These are phyloP conservation scores for Menura novaehollandiae DNA, from an alignment of 2,113 vertebrate genomes.

Conservation along the genomic window DNA sequence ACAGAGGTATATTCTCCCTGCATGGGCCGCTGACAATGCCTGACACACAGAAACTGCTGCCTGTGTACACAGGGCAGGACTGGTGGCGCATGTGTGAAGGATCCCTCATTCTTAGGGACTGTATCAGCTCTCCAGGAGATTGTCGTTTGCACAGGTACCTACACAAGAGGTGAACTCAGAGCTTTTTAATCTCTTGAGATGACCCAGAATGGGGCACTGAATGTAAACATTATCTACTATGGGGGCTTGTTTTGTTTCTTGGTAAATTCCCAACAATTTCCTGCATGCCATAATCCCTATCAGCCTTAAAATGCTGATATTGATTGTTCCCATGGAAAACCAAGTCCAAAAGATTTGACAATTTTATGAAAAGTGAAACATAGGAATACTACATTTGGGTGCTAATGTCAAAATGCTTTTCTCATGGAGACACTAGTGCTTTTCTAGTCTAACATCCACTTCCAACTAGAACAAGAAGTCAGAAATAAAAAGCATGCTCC, in stretches of 20 bases:
- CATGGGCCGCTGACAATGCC: fast-evolving
- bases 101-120: background rate
- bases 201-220: background rate
- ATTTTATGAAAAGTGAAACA: background rate
- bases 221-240: background rate
- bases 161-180: background rate
- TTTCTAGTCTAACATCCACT: background rate
- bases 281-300: background rate
- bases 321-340: background rate
- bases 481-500: background rate
- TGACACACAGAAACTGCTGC: background rate
- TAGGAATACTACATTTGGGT: background rate
- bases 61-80: background rate
- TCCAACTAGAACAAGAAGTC: background rate
- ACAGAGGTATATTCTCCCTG: background rate
- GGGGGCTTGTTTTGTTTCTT: background rate
- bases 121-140: background rate
- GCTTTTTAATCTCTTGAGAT: background rate
- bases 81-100: fast-evolving
- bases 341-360: background rate
- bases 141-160: background rate
- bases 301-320: background rate
- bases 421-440: background rate
- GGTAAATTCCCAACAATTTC: background rate
- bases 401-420: background rate